Percentiles rank a stretch among this genome's conserved stretches.
phyloP scores from a whole-genome alignment of 37 sponge, comb jelly and placozoan species.

The Tethya wilhelma region DNA sequence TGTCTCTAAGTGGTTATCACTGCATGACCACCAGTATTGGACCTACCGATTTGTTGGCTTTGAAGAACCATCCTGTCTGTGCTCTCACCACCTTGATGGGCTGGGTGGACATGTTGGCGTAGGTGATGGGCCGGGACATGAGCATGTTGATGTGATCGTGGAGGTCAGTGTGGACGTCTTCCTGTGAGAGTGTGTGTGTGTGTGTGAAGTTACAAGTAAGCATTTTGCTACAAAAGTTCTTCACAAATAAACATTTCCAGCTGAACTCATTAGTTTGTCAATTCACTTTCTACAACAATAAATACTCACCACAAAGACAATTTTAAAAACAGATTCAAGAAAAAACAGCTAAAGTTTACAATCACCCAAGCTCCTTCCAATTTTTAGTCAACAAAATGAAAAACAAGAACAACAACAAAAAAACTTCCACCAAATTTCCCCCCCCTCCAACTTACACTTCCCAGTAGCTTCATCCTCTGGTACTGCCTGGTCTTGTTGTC shows the following conservation, averaged over 20 bases:
- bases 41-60: constrained; percentile 62
- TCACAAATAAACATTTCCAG: background rate
- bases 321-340: no score
- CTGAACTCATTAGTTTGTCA: background rate
- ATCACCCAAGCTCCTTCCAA: no score
- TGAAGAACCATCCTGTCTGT: constrained; percentile 86
- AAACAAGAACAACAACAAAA: no score
- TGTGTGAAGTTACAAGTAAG: no score
- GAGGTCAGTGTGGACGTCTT: constrained; percentile 62
- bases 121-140: constrained; percentile 79
- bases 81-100: constrained; percentile 82
- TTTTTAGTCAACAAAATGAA: no score
- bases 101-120: constrained; percentile 90
- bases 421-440: no score
- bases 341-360: no score
- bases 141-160: constrained; percentile 85
- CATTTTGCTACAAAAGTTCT: background rate
- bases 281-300: background rate
- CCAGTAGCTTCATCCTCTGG: constrained; percentile 53
- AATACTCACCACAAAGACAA: no score
- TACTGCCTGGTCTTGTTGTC: constrained; percentile 79
- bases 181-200: constrained; percentile 34
- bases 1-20: no score
- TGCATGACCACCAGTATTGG: background rate
- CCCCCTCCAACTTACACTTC: constrained; percentile 44